A percentile compares a stretch with the other conserved stretches of the same genome.
Conservation (phyloP, 2,888 invertebrate species). For the Callyntrura sp. region DNA sequence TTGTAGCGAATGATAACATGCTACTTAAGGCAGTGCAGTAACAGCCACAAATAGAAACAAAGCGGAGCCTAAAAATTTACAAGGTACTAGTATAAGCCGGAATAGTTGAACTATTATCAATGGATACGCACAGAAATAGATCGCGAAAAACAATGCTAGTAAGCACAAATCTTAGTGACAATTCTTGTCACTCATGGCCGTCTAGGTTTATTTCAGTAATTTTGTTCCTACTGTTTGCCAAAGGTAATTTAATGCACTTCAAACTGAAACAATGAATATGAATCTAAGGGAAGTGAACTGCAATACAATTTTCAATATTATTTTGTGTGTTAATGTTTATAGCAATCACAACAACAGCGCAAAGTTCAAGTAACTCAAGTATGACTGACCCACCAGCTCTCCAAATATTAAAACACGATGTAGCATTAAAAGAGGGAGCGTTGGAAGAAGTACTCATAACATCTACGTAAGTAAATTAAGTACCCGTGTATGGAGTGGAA, state of each 20-base stretch:
- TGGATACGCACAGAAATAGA: constrained; percentile 12
- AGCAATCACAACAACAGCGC: constrained; percentile 67
- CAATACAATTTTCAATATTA: too few species aligned
- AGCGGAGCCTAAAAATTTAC: too few species aligned
- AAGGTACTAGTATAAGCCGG: too few species aligned
- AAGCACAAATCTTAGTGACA: not conserved
- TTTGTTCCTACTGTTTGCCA: constrained; percentile 51
- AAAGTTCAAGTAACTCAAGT: constrained; percentile 8
- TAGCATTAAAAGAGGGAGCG: constrained; percentile 75
- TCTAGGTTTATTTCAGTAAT: constrained; percentile 51
- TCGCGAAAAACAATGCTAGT: constrained; percentile 5
- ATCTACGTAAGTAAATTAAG: constrained; percentile 73
- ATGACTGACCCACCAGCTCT: constrained; percentile 59
- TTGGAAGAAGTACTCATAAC: constrained; percentile 54
- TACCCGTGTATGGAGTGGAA: too few species aligned
- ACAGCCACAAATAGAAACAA: too few species aligned
- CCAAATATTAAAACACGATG: constrained; percentile 69
- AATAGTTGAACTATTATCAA: too few species aligned
- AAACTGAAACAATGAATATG: too few species aligned
- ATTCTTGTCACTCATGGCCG: constrained; percentile 41
- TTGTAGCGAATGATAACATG: too few species aligned
- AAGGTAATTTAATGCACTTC: constrained; percentile 58
- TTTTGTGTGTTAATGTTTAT: too few species aligned
- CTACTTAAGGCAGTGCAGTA: too few species aligned
- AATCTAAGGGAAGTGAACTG: too few species aligned